Evolutionary conservation across 2,113 vertebrate species (phyloP).

Genomic region (Chelonoidis abingdonii): DNA sequence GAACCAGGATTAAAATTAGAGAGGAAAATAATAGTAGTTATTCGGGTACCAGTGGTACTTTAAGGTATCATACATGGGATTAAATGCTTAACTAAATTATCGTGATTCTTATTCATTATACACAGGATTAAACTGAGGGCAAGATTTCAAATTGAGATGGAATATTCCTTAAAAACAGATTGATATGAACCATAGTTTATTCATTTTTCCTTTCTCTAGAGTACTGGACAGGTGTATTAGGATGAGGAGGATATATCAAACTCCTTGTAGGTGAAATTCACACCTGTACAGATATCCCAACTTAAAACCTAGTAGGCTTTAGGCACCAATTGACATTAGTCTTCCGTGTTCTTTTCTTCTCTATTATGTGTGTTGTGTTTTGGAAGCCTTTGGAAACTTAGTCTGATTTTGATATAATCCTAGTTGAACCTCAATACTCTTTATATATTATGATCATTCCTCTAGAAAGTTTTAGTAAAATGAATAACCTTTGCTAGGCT

Average conservation of each 20-base stretch:
- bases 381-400: neutral
- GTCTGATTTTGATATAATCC: neutral
- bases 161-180: slow-evolving; percentile 31
- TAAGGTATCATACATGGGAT: slow-evolving; percentile 15
- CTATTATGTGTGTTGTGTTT: neutral
- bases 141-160: neutral
- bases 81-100: slow-evolving; percentile 21
- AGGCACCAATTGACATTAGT: neutral
- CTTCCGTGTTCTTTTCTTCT: slow-evolving; percentile 4
- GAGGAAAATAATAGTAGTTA: slow-evolving; percentile 6
- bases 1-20: slow-evolving; percentile 33
- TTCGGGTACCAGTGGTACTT: slow-evolving; percentile 16
- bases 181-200: neutral
- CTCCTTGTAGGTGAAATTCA: neutral
- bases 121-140: neutral
- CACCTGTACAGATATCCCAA: neutral
- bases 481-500: neutral
- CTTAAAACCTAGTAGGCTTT: neutral
- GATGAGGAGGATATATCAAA: neutral
- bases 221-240: neutral
- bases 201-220: neutral
- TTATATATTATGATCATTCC: neutral
- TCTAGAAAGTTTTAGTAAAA: neutral
- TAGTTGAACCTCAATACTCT: neutral
- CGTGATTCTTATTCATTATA: slow-evolving; percentile 13